Evolutionary conservation across 53 echinoderm and acorn worm species (phyloP).

Genomic region (Actinopyga echinites): DNA sequence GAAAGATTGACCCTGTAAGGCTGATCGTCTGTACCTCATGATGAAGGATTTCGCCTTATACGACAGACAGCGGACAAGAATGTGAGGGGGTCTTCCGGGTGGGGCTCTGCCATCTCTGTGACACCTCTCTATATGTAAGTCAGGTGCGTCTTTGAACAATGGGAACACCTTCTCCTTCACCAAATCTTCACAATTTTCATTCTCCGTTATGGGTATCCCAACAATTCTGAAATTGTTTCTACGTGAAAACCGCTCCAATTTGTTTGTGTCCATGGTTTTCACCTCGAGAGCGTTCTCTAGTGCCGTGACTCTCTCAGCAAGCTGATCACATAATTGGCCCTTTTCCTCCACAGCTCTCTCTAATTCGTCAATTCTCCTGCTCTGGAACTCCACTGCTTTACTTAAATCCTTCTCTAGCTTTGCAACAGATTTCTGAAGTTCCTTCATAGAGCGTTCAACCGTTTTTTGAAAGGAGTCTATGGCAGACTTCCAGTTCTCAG

Average conservation of each 20-base stretch:
- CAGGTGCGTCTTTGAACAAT: neutral
- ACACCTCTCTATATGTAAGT: neutral
- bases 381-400: neutral
- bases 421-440: neutral
- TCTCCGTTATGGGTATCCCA: neutral
- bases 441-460: neutral
- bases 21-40: neutral
- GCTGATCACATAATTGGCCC: neutral
- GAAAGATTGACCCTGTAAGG: neutral
- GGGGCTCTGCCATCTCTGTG: neutral
- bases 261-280: neutral
- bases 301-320: neutral
- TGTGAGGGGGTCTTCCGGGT: neutral
- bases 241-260: neutral
- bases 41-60: no score
- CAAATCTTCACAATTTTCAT: neutral
- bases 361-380: neutral
- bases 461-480: neutral
- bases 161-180: neutral
- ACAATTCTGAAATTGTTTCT: conserved; percentile 3
- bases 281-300: neutral
- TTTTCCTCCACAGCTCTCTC: neutral
- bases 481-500: neutral
- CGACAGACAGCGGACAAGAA: neutral
- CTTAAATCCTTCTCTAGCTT: neutral